A percentile compares a stretch with the other conserved stretches of the same genome.
phyloP scores from a whole-genome alignment of 2,113 vertebrate genomes.

The Trochalopteron elliotii region DNA sequence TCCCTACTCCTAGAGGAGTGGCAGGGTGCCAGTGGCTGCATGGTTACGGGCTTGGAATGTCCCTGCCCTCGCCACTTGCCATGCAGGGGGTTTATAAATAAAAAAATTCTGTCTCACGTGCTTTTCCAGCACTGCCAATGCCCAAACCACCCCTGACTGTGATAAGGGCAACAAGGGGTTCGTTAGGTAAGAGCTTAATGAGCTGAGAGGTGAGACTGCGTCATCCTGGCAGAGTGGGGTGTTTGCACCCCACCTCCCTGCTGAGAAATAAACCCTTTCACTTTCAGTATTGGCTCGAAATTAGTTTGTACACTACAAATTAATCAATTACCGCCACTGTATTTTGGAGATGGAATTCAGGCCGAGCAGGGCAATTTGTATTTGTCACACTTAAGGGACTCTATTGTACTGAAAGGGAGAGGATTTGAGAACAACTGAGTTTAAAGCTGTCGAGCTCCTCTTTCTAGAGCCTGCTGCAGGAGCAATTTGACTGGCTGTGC shows the following conservation, averaged over 20 bases:
- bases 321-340: constrained; percentile 7
- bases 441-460: constrained; percentile 3
- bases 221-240: neutral
- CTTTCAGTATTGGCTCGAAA: neutral
- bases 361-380: constrained; percentile 6
- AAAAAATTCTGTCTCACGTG: neutral
- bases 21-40: neutral
- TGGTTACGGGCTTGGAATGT: neutral
- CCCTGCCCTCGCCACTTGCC: neutral
- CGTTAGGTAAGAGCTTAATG: neutral
- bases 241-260: neutral
- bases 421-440: constrained; percentile 6
- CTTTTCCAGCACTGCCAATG: neutral
- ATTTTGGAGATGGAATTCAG: constrained; percentile 1
- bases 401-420: neutral
- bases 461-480: neutral
- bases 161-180: neutral
- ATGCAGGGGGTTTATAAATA: neutral
- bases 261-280: neutral
- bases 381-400: constrained; percentile 42
- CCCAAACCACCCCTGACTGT: neutral
- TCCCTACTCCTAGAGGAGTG: neutral
- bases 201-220: neutral
- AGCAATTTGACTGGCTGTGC: neutral
- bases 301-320: constrained; percentile 13